Percentiles rank a stretch among this genome's conserved stretches.
These are phyloP conservation scores for Homalodisca vitripennis DNA, from an alignment of 1,140 invertebrate genomes.

Conservation along the genomic window DNA sequence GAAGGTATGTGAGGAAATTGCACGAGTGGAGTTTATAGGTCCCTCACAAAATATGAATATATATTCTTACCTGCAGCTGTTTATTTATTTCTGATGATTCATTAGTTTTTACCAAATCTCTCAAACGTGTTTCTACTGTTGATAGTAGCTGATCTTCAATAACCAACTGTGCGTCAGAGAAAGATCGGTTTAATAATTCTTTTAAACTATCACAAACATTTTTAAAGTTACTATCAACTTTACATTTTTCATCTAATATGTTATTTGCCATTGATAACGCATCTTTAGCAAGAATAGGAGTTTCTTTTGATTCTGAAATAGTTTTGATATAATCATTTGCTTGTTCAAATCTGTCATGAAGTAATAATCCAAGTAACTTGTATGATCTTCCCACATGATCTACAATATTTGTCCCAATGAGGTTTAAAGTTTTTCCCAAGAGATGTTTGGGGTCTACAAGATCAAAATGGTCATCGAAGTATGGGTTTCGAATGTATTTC, in stretches of 20 bases:
- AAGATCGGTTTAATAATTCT: conserved; percentile 41
- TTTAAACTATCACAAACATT: conserved; percentile 42
- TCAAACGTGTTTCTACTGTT: neutral
- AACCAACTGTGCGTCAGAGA: conserved; percentile 1
- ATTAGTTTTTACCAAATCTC: neutral
- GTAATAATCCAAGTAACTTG: conserved; percentile 63
- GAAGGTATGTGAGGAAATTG: no score
- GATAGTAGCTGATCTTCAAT: conserved; percentile 49
- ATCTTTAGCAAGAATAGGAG: conserved; percentile 47
- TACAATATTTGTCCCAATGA: conserved; percentile 55
- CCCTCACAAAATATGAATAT: no score
- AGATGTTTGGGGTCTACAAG: conserved; percentile 63
- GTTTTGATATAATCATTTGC: conserved; percentile 50
- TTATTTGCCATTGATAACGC: conserved; percentile 48
- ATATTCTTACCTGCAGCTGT: conserved; percentile 2
- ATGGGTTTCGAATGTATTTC: conserved; percentile 74
- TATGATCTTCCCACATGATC: conserved; percentile 61
- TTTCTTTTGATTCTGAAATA: conserved; percentile 44
- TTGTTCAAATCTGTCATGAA: conserved; percentile 67
- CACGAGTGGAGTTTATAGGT: no score
- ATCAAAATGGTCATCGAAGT: conserved; percentile 87
- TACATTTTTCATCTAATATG: conserved; percentile 38
- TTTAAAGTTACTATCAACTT: conserved; percentile 42
- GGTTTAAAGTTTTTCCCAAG: conserved; percentile 75
- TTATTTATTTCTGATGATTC: conserved; percentile 1